A percentile compares a stretch with the other conserved stretches of the same genome.
These are phyloP conservation scores for Antechinus stuartii DNA, from an alignment of 2,113 vertebrate species.

Conservation along the genomic window DNA sequence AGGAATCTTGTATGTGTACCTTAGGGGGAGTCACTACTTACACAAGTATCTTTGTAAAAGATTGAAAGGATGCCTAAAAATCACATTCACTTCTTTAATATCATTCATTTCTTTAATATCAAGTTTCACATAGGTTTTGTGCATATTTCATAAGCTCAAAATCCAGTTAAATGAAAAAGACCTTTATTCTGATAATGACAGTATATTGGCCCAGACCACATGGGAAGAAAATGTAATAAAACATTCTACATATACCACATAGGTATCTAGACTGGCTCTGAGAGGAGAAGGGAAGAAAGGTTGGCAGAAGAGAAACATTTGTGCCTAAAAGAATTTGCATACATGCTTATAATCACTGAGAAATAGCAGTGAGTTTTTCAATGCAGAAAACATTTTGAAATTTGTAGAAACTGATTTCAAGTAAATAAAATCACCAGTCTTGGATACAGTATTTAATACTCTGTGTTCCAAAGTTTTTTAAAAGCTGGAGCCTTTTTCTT, in stretches of 20 bases:
- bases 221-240: slow-evolving; percentile 52
- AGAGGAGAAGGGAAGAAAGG: slow-evolving; percentile 24
- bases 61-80: slow-evolving; percentile 15
- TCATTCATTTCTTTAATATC: slow-evolving; percentile 53
- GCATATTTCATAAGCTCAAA: slow-evolving; percentile 55
- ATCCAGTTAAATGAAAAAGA: slow-evolving; percentile 55
- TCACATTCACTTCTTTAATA: slow-evolving; percentile 32
- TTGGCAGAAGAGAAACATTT: slow-evolving; percentile 44
- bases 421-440: slow-evolving; percentile 61
- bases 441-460: slow-evolving; percentile 58
- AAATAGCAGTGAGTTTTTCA: slow-evolving; percentile 48
- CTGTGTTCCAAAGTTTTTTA: slow-evolving; percentile 55
- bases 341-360: slow-evolving; percentile 55
- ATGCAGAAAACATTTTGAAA: slow-evolving; percentile 62
- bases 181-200: slow-evolving; percentile 63
- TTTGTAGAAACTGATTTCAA: slow-evolving; percentile 68
- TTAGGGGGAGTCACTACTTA: background rate
- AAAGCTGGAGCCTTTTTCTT: slow-evolving; percentile 33
- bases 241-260: slow-evolving; percentile 48
- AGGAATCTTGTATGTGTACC: background rate
- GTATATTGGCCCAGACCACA: slow-evolving; percentile 45
- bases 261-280: background rate
- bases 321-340: background rate
- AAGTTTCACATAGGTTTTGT: slow-evolving; percentile 53
- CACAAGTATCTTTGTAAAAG: slow-evolving; percentile 51